Base-by-base conservation (phyloP, 2,797 vertebrate species). In the Arnoldichthys spilopterus region DNA sequence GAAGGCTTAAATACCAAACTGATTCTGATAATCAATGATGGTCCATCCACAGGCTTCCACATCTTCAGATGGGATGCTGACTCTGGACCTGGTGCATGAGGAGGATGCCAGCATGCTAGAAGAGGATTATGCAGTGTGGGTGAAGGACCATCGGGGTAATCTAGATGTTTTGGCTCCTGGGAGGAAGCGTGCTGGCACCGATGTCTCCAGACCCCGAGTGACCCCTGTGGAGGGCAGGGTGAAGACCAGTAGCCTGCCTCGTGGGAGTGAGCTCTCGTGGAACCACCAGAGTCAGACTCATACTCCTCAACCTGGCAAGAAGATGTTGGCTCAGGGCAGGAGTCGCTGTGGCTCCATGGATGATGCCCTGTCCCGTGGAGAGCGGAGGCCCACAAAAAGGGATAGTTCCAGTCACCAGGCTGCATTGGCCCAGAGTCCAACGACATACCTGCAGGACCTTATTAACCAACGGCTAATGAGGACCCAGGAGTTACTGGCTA, bases 401-500 rank as follows among this genome's bases (percentile, higher is more conserved):
- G 73, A 81, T 26, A 73, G 88, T 86, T 26, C 84, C 87, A 82
- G 92, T 92, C 77, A 3, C 88, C 4, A 78, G 28, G 34, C 37
- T 74, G 89, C 84, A 85, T 84, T 1, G 78, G 84, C 22, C 77
- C 86, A 0, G 63, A 86, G 72, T 85, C 94, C 92, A 37, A 93
- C 96, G 1, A 93, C 92, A 43, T 93, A 93, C 85, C 92, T 98
- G 84, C 96, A 97, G 89, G 96, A 97, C 88, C 93, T 98, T 74
- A 97, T 99, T 34, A 95, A 94, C 34, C 93, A 95, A 91, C 95
- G 95, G 90, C 95, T 99, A 92, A 96, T 97, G 88, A 92, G 96
- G 92, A 98, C 98, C 81, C 97, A 97, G 92, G 97, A 97, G 91
- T 93, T 98, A 83, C 93, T 98, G 89, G 93, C 95, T 0, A 96